Percentiles rank a stretch among this genome's conserved stretches.
Conservation (phyloP, 1,140 invertebrate species). For the Cydia amplana region DNA sequence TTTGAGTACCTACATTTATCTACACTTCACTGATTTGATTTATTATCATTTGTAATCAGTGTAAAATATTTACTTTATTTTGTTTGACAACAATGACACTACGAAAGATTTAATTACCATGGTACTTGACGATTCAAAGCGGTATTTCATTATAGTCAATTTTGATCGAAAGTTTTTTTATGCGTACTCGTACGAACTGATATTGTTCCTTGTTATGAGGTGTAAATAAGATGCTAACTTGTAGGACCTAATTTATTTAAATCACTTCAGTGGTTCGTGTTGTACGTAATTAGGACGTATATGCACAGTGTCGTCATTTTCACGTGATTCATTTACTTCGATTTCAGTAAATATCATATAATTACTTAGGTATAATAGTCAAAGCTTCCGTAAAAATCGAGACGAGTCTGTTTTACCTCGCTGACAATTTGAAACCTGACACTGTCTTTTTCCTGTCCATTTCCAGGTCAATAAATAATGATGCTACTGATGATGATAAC, state of each 20-base stretch:
- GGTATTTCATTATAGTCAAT: neutral
- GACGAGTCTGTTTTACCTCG: no score
- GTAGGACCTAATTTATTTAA: slow-evolving; percentile 28
- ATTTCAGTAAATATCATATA: neutral
- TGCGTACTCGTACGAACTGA: neutral
- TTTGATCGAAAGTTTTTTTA: neutral
- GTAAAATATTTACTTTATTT: slow-evolving; percentile 11
- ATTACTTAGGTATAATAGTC: neutral
- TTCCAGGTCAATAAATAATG: no score
- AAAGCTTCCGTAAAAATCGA: no score
- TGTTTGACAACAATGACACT: neutral
- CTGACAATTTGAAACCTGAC: no score
- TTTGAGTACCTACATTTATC: slow-evolving; percentile 13
- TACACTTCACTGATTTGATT: slow-evolving; percentile 24
- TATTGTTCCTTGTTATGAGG: slow-evolving; percentile 27
- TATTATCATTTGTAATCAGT: neutral
- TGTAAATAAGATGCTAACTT: slow-evolving; percentile 11
- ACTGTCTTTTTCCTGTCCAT: no score
- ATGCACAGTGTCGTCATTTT: slow-evolving; percentile 16
- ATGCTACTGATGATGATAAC: no score
- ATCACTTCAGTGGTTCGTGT: slow-evolving; percentile 26
- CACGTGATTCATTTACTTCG: slow-evolving; percentile 12
- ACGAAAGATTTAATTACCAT: neutral
- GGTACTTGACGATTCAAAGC: no score
- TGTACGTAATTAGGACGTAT: slow-evolving; percentile 25